These are phyloP conservation scores for Lasiommata megera DNA, from an alignment of 2,888 invertebrate genomes.

Conservation along the genomic window DNA sequence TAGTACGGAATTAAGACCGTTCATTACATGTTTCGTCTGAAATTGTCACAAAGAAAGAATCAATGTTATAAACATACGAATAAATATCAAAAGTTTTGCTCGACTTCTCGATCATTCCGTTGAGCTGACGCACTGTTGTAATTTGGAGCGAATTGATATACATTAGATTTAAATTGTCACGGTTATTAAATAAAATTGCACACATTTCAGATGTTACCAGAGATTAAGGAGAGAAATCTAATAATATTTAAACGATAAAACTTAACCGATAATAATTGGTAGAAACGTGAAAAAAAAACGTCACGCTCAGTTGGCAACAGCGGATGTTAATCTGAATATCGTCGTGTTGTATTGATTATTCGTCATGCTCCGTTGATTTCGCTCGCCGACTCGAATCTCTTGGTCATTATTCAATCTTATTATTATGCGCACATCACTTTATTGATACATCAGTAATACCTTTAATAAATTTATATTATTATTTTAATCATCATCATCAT, in stretches of 20 bases:
- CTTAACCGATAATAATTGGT: constrained; percentile 19
- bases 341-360: constrained; percentile 36
- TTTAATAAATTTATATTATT: background rate
- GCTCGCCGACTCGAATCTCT: constrained; percentile 23
- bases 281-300: constrained; percentile 21
- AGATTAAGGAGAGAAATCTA: background rate
- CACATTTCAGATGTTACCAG: background rate
- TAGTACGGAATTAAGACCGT: too few species aligned
- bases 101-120: too few species aligned
- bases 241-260: constrained; percentile 11
- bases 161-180: background rate
- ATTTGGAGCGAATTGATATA: background rate
- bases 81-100: too few species aligned
- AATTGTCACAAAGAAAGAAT: too few species aligned
- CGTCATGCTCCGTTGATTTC: constrained; percentile 31
- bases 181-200: background rate
- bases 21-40: too few species aligned
- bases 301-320: constrained; percentile 30
- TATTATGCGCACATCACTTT: constrained; percentile 23
- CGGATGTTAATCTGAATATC: constrained; percentile 35
- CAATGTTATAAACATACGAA: too few species aligned
- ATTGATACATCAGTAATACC: constrained; percentile 14
- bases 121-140: too few species aligned
- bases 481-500: background rate
- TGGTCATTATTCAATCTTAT: constrained; percentile 31